phyloP scores from a whole-genome alignment of 1,140 invertebrate species.

The Belonocnema kinseyi region DNA sequence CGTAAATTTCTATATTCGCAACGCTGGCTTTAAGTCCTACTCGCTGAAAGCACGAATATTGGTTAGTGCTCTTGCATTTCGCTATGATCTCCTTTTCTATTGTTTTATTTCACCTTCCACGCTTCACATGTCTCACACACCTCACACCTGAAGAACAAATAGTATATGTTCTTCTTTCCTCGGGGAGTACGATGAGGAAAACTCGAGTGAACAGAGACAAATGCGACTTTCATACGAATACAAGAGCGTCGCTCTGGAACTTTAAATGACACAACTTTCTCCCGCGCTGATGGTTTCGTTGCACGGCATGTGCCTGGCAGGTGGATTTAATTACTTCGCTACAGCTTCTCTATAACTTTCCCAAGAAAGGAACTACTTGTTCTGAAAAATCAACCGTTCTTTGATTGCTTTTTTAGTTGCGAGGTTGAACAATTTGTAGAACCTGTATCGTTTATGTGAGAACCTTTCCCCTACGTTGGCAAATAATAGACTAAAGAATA shows the following conservation, averaged over 20 bases:
- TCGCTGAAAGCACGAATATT: constrained; percentile 65
- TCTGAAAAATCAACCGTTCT: constrained; percentile 9
- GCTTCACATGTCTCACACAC: neutral
- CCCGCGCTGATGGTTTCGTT: constrained; percentile 49
- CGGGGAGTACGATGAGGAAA: constrained; percentile 36
- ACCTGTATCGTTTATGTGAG: no score
- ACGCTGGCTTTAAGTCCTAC: constrained; percentile 53
- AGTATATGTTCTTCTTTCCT: constrained; percentile 14
- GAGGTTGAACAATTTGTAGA: no score
- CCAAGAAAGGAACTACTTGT: neutral
- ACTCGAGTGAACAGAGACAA: constrained; percentile 52
- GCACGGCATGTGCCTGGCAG: constrained; percentile 53
- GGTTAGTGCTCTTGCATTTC: constrained; percentile 46
- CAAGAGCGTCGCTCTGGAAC: constrained; percentile 48
- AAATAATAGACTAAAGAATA: no score
- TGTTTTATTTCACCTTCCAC: constrained; percentile 10
- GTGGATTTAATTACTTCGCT: constrained; percentile 56
- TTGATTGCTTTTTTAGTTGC: constrained; percentile 2
- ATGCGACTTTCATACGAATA: constrained; percentile 46
- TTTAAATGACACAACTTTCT: constrained; percentile 65
- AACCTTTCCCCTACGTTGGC: no score
- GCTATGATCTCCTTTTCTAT: constrained; percentile 35
- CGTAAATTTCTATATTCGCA: constrained; percentile 73
- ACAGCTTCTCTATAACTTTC: constrained; percentile 29
- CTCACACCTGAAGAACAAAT: neutral